Base-by-base conservation (phyloP, 2,113 vertebrate species). In the Paratilapia polleni region DNA sequence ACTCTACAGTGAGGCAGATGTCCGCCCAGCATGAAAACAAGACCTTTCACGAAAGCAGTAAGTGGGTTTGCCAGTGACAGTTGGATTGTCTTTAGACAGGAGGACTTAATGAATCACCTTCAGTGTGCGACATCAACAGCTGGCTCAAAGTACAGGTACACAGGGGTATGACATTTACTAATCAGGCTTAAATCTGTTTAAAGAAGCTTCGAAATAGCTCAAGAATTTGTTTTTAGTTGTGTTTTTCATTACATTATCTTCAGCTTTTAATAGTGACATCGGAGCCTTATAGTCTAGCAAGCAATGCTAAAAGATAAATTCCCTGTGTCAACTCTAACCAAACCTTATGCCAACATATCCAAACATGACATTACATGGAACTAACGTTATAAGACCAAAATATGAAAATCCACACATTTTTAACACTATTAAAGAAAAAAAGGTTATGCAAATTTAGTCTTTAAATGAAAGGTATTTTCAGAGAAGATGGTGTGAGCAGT, bases 11-110 rank as follows among this genome's bases (percentile, higher is more conserved):
- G 86, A 88, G 80, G 82, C 94, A 94, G 91, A 91, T 91, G 90
- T 92, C 93, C 77, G 56, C 84, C 88, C 88, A 90, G 91, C 91
- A 83, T 86, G 91, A 90, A 90, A 89, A 87, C 86, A 87, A 81
- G 80, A 78, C 81, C 82, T 85, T 88, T 86, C 80, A 87, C 87
- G 73, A 81, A 81, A 84, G 61, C 28, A 7, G 80, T 38, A 78
- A 84, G 92, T 81, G 60, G 84, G 81, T 75, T 82, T 82, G 84
- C 70, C 88, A 61, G 68, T 79, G 88, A 94, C 89, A 88, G 87
- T 89, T 83, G 82, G 57, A 87, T 83, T 73, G 84, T 83, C 78
- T 80, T 64, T 75, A 73, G 83, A 91, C 79, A 64, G 63, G 56
- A 57, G n/a, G 57, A 61, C 82, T 84, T 89, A 84, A 91, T 88